A percentile compares a stretch with the other conserved stretches of the same genome.
phyloP scores from a whole-genome alignment of 2,888 invertebrate species.

The Kryphioiulus occultus region DNA sequence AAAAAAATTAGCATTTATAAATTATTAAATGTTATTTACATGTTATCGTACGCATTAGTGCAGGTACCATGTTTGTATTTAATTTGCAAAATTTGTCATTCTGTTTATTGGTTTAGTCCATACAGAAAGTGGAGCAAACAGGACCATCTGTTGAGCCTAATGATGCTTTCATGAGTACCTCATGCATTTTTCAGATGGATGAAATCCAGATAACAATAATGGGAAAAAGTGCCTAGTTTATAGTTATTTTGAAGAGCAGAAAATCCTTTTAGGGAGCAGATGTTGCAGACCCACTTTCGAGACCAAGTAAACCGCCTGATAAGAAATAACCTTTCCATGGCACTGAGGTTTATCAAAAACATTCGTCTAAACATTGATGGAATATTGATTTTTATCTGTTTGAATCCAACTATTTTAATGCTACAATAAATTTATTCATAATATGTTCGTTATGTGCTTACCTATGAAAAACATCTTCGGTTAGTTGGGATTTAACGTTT shows the following conservation, averaged over 20 bases:
- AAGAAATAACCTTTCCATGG: neutral
- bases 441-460: neutral
- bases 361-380: neutral
- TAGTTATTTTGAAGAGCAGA: neutral
- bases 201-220: slow-evolving; percentile 14
- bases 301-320: neutral
- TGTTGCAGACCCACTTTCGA: neutral
- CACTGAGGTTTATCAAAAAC: neutral
- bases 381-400: neutral
- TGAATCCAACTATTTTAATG: neutral
- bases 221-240: neutral
- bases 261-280: neutral
- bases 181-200: neutral
- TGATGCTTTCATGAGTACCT: neutral
- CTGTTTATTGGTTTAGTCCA: neutral
- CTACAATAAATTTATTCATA: neutral
- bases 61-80: neutral
- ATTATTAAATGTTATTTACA: neutral
- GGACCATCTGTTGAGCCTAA: neutral
- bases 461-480: neutral
- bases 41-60: neutral
- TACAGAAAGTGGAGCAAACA: neutral
- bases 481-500: neutral
- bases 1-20: neutral
- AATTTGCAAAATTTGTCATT: neutral